Base-by-base conservation (phyloP, 2,113 vertebrate genomes). In the Saccopteryx bilineata region DNA sequence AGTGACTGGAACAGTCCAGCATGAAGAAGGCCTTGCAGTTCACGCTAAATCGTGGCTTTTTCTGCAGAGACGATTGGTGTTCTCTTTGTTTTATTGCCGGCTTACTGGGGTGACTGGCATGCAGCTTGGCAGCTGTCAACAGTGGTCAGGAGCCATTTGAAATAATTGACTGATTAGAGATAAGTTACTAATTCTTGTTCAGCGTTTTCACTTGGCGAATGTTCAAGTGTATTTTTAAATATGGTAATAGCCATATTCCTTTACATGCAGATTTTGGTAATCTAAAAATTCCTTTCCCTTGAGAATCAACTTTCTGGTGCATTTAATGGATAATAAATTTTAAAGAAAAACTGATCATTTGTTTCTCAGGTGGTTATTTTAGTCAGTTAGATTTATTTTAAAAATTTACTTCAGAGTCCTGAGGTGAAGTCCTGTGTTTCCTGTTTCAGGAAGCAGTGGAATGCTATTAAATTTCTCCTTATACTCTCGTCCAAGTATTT, bases 121-220 rank as follows among this genome's bases (percentile, higher is more conserved):
- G 92, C 5, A 4, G 66, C 24, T 56, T 79, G 92, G 86, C 58
- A 84, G 26, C 56, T 61, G 23, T 78, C 69, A 86, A 54, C 21
- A 52, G 66, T 91, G 78, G 54, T 86, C 81, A 91, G 72, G 90
- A 89, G 82, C 13, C 69, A 78, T 84, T 96, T 86, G 75, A 91
- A 97, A 95, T 89, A 69, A 85, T 93, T 87, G 90, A 33, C 94
- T 94, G 71, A 81, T 91, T 89, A 86, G 86, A 78, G 82, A 94
- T 74, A 80, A 61, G 54, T 94, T 95, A 61, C 54, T 96, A 83
- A 87, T 93, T 96, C 69, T 86, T 91, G 68, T 28, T 52, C 94
- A 86, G 76, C n/a, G 9, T 81, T 95, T 93, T 84, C 6, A 33
- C 6, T 76, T n/a, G 23, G 54, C 83, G 63, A 72, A 72, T 68